phyloP scores from a whole-genome alignment of 2,797 vertebrate species.

The Argya squamiceps region DNA sequence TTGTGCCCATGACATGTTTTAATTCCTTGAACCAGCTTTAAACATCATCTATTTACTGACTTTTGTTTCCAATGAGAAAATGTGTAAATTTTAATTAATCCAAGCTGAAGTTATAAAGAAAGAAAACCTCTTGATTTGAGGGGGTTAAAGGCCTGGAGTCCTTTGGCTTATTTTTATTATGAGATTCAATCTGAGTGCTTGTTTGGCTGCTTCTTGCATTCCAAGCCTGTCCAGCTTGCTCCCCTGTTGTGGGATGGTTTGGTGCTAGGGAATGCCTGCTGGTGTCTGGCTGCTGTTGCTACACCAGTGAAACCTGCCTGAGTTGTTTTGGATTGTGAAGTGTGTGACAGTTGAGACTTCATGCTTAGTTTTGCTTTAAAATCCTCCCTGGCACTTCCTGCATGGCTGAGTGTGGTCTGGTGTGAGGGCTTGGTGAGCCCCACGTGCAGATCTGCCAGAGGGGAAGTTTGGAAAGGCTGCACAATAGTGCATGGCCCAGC shows the following conservation, averaged over 20 bases:
- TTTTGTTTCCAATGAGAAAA: not conserved
- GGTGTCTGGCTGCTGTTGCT: not conserved
- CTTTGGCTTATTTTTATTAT: not conserved
- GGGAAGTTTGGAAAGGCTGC: not conserved
- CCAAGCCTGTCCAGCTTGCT: not conserved
- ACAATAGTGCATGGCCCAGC: not conserved
- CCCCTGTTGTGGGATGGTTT: not conserved
- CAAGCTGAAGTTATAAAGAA: not conserved
- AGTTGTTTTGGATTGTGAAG: not conserved
- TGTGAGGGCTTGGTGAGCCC: not conserved
- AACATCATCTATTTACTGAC: not conserved
- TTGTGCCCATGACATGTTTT: not conserved
- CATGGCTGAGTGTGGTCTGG: not conserved
- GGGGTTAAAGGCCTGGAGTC: not conserved
- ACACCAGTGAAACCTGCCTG: not conserved
- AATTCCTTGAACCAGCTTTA: not conserved
- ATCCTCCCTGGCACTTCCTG: not conserved
- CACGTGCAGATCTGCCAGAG: rapidly evolving
- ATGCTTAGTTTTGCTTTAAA: not conserved
- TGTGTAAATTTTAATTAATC: not conserved
- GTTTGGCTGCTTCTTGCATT: not conserved
- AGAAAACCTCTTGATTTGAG: not conserved
- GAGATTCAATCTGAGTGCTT: not conserved
- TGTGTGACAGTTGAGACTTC: not conserved
- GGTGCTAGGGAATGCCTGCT: not conserved